A percentile compares a stretch with the other conserved stretches of the same genome.
Evolutionary conservation across 1,140 invertebrate genomes (phyloP).

Genomic region (Hylaeus volcanicus): DNA sequence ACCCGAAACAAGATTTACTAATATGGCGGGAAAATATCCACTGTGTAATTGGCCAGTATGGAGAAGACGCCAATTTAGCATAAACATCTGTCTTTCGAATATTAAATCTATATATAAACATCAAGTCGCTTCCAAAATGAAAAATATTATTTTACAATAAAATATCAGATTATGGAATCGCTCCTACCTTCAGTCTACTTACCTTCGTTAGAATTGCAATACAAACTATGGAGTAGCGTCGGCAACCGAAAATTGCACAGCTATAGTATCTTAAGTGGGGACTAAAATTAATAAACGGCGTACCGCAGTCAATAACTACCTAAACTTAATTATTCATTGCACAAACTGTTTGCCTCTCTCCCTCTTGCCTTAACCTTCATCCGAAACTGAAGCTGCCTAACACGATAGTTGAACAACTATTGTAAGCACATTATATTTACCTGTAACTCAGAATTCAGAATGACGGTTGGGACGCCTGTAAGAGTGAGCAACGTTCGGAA

Average conservation of each 20-base stretch:
- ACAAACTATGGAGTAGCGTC: slow-evolving; percentile 36
- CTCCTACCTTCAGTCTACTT: not conserved
- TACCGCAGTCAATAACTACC: slow-evolving; percentile 14
- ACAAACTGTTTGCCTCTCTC: not conserved
- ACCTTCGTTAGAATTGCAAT: slow-evolving; percentile 23
- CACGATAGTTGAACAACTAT: no score
- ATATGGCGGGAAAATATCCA: slow-evolving; percentile 63
- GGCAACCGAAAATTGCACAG: slow-evolving; percentile 26
- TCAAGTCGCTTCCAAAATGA: not conserved
- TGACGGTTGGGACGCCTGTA: no score
- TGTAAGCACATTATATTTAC: no score
- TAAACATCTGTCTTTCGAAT: slow-evolving; percentile 59
- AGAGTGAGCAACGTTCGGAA: no score
- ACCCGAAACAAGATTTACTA: slow-evolving; percentile 59
- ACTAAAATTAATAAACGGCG: slow-evolving; percentile 14
- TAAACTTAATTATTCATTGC: not conserved
- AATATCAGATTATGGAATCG: not conserved
- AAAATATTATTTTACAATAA: not conserved
- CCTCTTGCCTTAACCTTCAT: no score
- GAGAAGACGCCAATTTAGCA: slow-evolving; percentile 53
- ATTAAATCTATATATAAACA: not conserved
- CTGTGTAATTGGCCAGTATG: slow-evolving; percentile 57
- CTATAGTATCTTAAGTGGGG: slow-evolving; percentile 8
- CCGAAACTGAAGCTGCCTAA: no score
- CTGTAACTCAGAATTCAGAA: no score